These are phyloP conservation scores for Zaprionus obscuricornis DNA, from an alignment of 2,888 invertebrate species.

Conservation along the genomic window DNA sequence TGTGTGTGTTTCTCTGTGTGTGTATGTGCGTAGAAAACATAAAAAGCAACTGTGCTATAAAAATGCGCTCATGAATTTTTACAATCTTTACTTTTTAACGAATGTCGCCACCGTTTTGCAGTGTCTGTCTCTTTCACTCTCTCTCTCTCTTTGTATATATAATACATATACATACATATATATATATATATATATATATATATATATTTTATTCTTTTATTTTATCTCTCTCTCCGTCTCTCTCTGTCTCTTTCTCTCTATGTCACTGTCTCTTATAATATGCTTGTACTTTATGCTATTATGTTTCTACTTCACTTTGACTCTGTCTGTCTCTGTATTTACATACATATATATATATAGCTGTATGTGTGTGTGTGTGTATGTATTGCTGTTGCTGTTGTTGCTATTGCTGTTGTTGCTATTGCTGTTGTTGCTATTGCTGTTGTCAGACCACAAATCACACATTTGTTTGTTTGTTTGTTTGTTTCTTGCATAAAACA, in stretches of 20 bases:
- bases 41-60: slow-evolving; percentile 12
- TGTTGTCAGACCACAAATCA: slow-evolving; percentile 46
- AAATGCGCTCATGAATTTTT: slow-evolving; percentile 28
- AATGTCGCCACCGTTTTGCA: slow-evolving; percentile 33
- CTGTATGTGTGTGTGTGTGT: slow-evolving; percentile 17
- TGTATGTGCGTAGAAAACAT: not conserved
- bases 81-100: slow-evolving; percentile 45
- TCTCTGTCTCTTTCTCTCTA: too few species aligned
- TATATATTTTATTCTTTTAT: not conserved
- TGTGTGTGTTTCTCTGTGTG: too few species aligned
- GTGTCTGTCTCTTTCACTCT: slow-evolving; percentile 21
- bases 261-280: too few species aligned
- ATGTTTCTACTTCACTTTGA: slow-evolving; percentile 9
- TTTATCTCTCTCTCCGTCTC: too few species aligned
- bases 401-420: too few species aligned
- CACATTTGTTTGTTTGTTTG: slow-evolving; percentile 59
- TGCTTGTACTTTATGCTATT: slow-evolving; percentile 16
- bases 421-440: too few species aligned
- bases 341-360: slow-evolving; percentile 3
- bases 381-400: slow-evolving; percentile 3
- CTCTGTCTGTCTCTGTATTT: slow-evolving; percentile 12
- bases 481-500: slow-evolving; percentile 57
- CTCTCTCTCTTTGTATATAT: slow-evolving; percentile 4
- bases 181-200: not conserved
- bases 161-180: not conserved